Evolutionary conservation across 2,113 vertebrate species (phyloP).

Genomic region (Bufo gargarizans): DNA sequence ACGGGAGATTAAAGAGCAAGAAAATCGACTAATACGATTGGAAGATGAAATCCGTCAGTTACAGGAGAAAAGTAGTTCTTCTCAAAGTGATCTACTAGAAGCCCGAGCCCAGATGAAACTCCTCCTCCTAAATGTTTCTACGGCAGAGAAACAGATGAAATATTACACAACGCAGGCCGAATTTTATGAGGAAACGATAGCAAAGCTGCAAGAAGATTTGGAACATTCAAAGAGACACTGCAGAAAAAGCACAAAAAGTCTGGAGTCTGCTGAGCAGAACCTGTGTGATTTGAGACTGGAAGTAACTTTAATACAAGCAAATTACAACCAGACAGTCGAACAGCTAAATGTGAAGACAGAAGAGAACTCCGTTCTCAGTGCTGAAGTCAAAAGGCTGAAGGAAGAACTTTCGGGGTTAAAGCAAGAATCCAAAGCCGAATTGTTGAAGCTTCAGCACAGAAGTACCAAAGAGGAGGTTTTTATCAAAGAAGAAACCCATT

Average conservation of each 20-base stretch:
- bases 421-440: neutral
- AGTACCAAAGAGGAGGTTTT: constrained; percentile 25
- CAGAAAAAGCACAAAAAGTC: constrained; percentile 41
- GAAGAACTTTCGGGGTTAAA: neutral
- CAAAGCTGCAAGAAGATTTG: constrained; percentile 51
- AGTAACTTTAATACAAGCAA: constrained; percentile 51
- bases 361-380: neutral
- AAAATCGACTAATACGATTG: constrained; percentile 57
- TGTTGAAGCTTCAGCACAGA: neutral
- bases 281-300: constrained; percentile 48
- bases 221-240: constrained; percentile 44
- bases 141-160: constrained; percentile 58
- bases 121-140: constrained; percentile 42
- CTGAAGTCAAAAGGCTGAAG: neutral
- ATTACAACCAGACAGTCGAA: neutral
- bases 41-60: constrained; percentile 50
- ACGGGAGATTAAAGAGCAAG: constrained; percentile 60
- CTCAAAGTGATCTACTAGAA: constrained; percentile 57
- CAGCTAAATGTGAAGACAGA: constrained; percentile 43
- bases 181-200: constrained; percentile 59
- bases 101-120: constrained; percentile 40
- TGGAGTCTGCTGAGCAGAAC: constrained; percentile 49
- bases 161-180: constrained; percentile 18
- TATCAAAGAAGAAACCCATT: neutral
- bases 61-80: constrained; percentile 54